Evolutionary conservation across 2,888 invertebrate species (phyloP), one percentile per base, ranked within the genome.

Genomic region (Drosophila hawaiiensis): DNA sequence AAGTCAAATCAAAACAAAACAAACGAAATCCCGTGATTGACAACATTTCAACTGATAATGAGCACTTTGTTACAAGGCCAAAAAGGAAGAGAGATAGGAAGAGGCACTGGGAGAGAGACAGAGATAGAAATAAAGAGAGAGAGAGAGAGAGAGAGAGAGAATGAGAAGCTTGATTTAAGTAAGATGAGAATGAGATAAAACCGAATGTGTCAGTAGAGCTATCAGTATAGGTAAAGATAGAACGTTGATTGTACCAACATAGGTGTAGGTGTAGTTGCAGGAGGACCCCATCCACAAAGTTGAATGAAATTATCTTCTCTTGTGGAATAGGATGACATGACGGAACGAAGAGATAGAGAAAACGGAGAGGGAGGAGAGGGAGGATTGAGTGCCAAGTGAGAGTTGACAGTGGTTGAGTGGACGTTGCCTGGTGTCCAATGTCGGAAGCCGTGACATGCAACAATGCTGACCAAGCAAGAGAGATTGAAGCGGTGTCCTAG

Each of bases 41-140:
- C 91, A 91, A 82, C 89, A 89, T 91, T 90, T 89, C 84, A 82
- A 73, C 82, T 76, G 89, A 86, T 89, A 90, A 89, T 88, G 84
- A 84, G 87, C 80, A 79, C 80, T 80, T 83, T 78, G 62, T 76
- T 22, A 67, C 47, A 66, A 62, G 59, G 60, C 50, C 47, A 61
- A 50, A 59, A 25, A 41, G 31, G 39, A 39, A 63, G 47, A 47
- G 33, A 53, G 39, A 52, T 52, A 69, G 35, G 22, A 4, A 52
- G 35, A 35, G 28, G n/a, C 3, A 19, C n/a, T 14, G 6, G 12
- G n/a, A 33, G 28, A 39, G 39, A 35, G 41, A 60, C n/a, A 4
- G 50, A 29, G 28, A 35, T 16, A 16, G 50, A 29, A n/a, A 43
- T 0, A 39, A 39, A 59, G 25, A 54, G 37, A 22, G 49, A 59